Base-by-base conservation (phyloP, 2,888 invertebrate species). In the Cyrtodaria siliqua region DNA sequence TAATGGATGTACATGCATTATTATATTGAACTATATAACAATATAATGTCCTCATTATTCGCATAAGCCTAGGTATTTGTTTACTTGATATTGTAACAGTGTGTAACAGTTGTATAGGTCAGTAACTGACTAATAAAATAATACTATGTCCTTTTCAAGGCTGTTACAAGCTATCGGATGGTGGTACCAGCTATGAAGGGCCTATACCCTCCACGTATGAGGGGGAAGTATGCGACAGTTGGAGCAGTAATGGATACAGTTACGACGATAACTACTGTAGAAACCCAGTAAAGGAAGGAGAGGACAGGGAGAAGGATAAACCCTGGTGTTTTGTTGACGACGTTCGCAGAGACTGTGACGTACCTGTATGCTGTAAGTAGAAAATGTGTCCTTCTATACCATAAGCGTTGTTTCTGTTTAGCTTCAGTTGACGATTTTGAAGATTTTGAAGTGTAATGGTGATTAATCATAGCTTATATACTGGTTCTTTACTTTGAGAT, bases 281-380 rank as follows among this genome's bases (percentile, higher is more conserved):
- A 9, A 59, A 59, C 26, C 44, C 44, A 6, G 1, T 16, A 2
- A 52, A n/a, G 3, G 52, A 26, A 1, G 59, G 24, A 12, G 42
- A 24, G 14, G 12, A 56, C 20, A 3, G 16, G 6, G 42, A 24
- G 14, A 52, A 26, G 52, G 42, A 59, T n/a, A 33, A 16, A 20
- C 59, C 59, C 1, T 59, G 42, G 42, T 59, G 59, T 42, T 59
- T 44, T 16, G 23, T 59, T 0, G 40, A 26, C 12, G 26, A 23
- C n/a, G 44, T 42, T 16, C 40, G 26, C 8, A 44, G 24, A 24
- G 4, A 42, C n/a, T 59, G 59, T 8, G 24, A 20, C 44, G 44
- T 59, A 16, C 16, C 40, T 24, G 24, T 24, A 16, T 59, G 59
- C 26, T 18, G 59, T 59, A 44, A 59, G 59, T 42, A 23, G 12